phyloP scores from a whole-genome alignment of 2,113 vertebrate genomes.

The Trichomycterus rosablanca region DNA sequence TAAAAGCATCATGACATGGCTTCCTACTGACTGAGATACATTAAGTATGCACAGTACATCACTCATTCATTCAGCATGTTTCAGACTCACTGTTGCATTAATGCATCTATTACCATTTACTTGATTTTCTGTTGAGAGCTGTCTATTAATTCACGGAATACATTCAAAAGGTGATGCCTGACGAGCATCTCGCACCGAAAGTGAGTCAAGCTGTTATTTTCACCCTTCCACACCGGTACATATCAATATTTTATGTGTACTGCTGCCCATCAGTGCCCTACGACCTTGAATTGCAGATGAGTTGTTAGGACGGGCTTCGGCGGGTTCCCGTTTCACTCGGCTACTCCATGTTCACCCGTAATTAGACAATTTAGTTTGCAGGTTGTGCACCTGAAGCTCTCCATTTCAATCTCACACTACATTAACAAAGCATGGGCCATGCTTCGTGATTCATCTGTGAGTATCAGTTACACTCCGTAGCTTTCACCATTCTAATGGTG shows the following conservation, averaged over 20 bases:
- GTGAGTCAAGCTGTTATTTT: slow-evolving; percentile 16
- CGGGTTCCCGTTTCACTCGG: background rate
- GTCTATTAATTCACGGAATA: slow-evolving; percentile 26
- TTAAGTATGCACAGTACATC: slow-evolving; percentile 11
- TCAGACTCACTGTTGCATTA: slow-evolving; percentile 24
- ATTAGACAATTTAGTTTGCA: slow-evolving; percentile 4
- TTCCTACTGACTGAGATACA: slow-evolving; percentile 8
- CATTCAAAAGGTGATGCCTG: slow-evolving; percentile 3
- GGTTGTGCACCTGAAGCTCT: slow-evolving; percentile 24
- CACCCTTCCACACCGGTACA: slow-evolving; percentile 32
- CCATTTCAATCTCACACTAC: slow-evolving; percentile 16
- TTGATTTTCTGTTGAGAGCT: slow-evolving; percentile 12
- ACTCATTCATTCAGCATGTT: background rate
- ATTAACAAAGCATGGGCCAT: slow-evolving; percentile 11
- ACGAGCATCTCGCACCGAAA: slow-evolving; percentile 7
- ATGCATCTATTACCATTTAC: slow-evolving; percentile 11
- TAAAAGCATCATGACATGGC: too few species aligned
- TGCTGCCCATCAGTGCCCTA: slow-evolving; percentile 22
- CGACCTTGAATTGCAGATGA: slow-evolving; percentile 42
- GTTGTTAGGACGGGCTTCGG: slow-evolving; percentile 17
- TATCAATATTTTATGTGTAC: slow-evolving; percentile 52
- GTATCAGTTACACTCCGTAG: background rate
- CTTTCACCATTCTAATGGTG: background rate
- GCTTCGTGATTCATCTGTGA: slow-evolving; percentile 13
- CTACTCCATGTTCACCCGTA: background rate